These are phyloP conservation scores for Vultur gryphus DNA, from an alignment of 2,797 vertebrate genomes.

Conservation along the genomic window DNA sequence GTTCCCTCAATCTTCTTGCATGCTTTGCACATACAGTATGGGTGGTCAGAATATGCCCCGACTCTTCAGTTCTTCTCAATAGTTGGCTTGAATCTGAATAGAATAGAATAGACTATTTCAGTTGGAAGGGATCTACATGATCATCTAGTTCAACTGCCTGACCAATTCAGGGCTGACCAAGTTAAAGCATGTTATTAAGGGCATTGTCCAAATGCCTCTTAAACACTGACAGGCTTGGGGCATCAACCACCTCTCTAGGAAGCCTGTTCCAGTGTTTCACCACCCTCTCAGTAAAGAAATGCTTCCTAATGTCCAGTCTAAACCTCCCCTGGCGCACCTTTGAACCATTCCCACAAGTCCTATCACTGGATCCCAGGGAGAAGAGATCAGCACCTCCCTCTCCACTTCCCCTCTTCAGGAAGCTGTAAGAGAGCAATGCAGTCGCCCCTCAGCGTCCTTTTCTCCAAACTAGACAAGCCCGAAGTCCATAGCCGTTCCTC, in stretches of 20 bases:
- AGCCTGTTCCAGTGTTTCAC: neutral
- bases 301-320: neutral
- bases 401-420: too few relatives aligned
- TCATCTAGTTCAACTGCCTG: too few relatives aligned
- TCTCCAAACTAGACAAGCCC: too few relatives aligned
- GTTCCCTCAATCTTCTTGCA: rapidly evolving
- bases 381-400: too few relatives aligned
- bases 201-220: neutral
- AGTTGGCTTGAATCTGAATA: neutral
- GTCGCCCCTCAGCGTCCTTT: too few relatives aligned
- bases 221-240: neutral
- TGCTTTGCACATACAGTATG: neutral
- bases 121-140: neutral
- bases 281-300: neutral
- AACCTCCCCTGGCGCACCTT: neutral
- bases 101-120: neutral
- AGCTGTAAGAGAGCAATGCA: too few relatives aligned
- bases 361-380: too few relatives aligned
- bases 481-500: too few relatives aligned
- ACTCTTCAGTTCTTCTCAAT: neutral
- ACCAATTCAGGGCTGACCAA: neutral
- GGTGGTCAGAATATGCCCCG: neutral
- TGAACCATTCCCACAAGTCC: too few relatives aligned
- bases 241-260: neutral
- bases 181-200: neutral